Conservation (phyloP, 2,888 invertebrate species). For the Platycheirus albimanus region DNA sequence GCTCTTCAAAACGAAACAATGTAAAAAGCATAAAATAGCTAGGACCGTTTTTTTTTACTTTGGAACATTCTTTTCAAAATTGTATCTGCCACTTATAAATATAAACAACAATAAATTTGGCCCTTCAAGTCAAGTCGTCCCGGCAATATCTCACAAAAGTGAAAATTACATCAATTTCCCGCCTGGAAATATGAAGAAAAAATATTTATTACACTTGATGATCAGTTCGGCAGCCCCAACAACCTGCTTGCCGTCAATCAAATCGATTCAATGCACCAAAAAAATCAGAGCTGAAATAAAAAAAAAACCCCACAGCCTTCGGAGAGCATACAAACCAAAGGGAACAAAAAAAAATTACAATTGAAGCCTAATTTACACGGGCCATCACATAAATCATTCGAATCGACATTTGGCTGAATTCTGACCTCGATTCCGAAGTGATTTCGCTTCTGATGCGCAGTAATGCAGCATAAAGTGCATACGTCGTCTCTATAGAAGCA, state of each 20-base stretch:
- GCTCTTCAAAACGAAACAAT: too few species aligned
- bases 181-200: too few species aligned
- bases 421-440: constrained; percentile 67
- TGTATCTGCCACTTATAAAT: too few species aligned
- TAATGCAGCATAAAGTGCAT: too few species aligned
- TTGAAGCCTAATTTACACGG: constrained; percentile 57
- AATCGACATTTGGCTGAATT: constrained; percentile 67
- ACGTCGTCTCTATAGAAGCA: constrained; percentile 20
- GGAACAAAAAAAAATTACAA: constrained; percentile 8
- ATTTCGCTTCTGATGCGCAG: constrained; percentile 57
- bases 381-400: constrained; percentile 67
- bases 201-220: constrained; percentile 53
- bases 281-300: background rate
- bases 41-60: too few species aligned
- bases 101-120: too few species aligned
- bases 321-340: background rate
- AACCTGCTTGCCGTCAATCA: constrained; percentile 25
- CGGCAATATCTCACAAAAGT: too few species aligned
- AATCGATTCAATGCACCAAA: constrained; percentile 41
- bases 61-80: too few species aligned
- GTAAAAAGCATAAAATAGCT: too few species aligned
- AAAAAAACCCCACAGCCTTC: constrained; percentile 64
- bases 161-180: too few species aligned
- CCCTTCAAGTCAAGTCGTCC: too few species aligned
- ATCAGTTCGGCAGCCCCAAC: constrained; percentile 30